Evolutionary conservation across 2,113 vertebrate genomes (phyloP), one percentile per base, ranked within the genome.

Genomic region (Bujurquina vittata): DNA sequence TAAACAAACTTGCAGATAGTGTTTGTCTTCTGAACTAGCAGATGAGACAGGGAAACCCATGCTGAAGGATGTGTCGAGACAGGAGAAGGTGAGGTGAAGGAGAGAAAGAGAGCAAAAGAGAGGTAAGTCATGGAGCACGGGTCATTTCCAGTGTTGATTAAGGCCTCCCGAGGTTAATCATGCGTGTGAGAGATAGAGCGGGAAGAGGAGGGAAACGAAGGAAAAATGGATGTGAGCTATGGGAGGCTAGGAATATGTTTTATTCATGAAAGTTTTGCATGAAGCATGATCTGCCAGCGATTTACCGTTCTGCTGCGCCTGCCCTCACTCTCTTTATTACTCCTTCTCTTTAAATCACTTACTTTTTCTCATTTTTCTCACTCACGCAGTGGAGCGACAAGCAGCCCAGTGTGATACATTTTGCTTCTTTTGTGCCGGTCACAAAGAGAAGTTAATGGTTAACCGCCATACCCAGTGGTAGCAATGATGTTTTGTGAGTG

Each of bases 81-180:
- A 56, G 59, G 74, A 80, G 86, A 54, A 54, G 84, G 84, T 80
- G 88, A 80, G 88, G 56, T 82, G 84, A 89, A 77, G 88, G 85
- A 88, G 79, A 86, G 46, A 78, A 86, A 60, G 61, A 84, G 80
- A 80, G 54, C 84, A 6, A 29, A 72, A 46, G 60, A 75, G 81
- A 85, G 86, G 86, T 83, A 88, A 87, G 90, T 91, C 89, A 89
- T 91, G 89, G 89, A 94, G 92, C 93, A 91, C 74, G 90, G 93
- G 94, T 95, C 94, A 95, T 95, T 95, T 94, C 92, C 91, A 94
- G 90, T 88, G 87, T 92, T 93, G 94, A 95, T 95, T 95, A 95
- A 95, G 94, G 90, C 90, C 94, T 94, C 91, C 91, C 29, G 87
- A 92, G 95, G 93, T 94, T 94, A 95, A 94, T 94, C 94, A 94